Evolutionary conservation across 2,797 vertebrate genomes (phyloP).

Genomic region (Sebastes reedi): DNA sequence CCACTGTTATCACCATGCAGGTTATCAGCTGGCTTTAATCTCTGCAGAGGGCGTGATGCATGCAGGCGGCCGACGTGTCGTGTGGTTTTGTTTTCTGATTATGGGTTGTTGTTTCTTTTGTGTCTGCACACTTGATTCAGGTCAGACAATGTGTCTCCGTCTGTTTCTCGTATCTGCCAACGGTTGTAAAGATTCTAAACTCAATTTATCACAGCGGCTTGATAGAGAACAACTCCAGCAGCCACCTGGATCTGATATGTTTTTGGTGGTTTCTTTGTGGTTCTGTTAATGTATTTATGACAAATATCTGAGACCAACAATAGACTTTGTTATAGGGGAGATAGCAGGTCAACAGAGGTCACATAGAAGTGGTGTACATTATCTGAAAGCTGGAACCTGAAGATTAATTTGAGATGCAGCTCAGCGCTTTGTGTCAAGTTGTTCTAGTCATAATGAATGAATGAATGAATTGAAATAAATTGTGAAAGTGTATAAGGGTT

Average conservation of each 20-base stretch:
- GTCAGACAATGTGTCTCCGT: neutral
- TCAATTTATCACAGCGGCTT: neutral
- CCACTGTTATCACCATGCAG: slow-evolving; percentile 20
- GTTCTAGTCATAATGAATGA: too few species aligned
- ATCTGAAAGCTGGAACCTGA: too few species aligned
- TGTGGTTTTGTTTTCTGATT: neutral
- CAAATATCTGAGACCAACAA: too few species aligned
- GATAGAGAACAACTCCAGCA: neutral
- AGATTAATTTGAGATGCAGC: too few species aligned
- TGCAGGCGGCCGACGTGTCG: neutral
- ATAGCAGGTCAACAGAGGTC: too few species aligned
- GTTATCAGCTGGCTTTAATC: slow-evolving; percentile 39
- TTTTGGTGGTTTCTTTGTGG: neutral
- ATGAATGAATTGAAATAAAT: too few species aligned
- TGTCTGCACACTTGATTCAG: neutral
- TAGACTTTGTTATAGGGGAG: too few species aligned
- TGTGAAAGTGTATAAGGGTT: too few species aligned
- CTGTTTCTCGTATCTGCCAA: neutral
- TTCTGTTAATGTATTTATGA: neutral
- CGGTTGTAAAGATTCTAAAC: neutral
- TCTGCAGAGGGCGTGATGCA: slow-evolving; percentile 11
- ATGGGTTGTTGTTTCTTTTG: slow-evolving; percentile 11
- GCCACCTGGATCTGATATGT: neutral
- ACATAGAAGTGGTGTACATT: too few species aligned
- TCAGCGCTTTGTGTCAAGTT: too few species aligned